Evolutionary conservation across 2,797 vertebrate genomes (phyloP), one percentile per base, ranked within the genome.

Genomic region (Rhinoraja longicauda): DNA sequence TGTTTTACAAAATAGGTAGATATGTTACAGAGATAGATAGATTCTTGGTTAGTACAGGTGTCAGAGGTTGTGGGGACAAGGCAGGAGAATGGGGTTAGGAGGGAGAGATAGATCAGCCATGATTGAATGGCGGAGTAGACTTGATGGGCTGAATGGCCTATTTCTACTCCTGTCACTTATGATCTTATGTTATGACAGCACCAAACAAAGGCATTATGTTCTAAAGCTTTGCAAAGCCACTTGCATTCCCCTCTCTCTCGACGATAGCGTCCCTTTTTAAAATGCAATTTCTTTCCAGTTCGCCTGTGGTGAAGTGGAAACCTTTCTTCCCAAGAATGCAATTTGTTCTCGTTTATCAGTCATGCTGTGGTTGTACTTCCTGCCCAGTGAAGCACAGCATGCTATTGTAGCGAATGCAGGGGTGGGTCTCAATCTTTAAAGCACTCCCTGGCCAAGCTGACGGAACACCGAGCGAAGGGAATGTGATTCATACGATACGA

Each of bases 281-380:
- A 67, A 88, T 67, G 17, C 1, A 32, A 8, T 8, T 32, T 62
- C 29, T 32, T n/a, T 59, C 26, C 57, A 17, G 26, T 13, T n/a
- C n/a, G 26, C 57, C 53, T n/a, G 82, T 62, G 57, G 57, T 62
- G 29, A 57, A 59, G 57, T n/a, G 26, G 5, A 86, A 86, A 86
- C 82, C 53, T n/a, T 15, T 62, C 82, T 57, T 10, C 26, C 53
- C 62, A 88, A 32, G 88, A 72, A 70, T 19, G 32, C 88, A 90
- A 70, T 90, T 90, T 67, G 88, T 90, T 90, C 32, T 70, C 32
- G 21, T 90, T 90, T 90, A 90, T 90, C 32, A 90, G 57, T 13
- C 12, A 39, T 90, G 86, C 4, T 90, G 36, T 2, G 32, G 88
- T 26, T 70, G 2, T 26, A 21, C 32, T 64, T 90, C 64, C 64